These are phyloP conservation scores for Pseudorectes ferrugineus DNA, from an alignment of 2,113 vertebrate species.

Conservation along the genomic window DNA sequence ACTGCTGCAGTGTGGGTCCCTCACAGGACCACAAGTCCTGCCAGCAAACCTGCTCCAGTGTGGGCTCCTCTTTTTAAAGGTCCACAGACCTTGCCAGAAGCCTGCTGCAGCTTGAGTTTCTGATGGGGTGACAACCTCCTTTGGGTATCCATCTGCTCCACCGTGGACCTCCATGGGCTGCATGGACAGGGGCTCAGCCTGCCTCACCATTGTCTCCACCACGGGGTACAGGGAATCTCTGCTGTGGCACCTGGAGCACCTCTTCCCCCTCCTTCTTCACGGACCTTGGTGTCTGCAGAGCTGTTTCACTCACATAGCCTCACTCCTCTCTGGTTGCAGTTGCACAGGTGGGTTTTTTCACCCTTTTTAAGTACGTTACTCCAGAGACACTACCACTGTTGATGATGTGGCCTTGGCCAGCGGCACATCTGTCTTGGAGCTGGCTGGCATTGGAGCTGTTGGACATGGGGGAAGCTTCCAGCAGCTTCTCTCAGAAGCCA, in stretches of 20 bases:
- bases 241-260: neutral
- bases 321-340: neutral
- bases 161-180: neutral
- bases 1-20: neutral
- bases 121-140: too few species aligned
- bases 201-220: neutral
- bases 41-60: neutral
- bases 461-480: neutral
- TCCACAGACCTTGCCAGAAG: neutral
- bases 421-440: neutral
- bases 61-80: neutral
- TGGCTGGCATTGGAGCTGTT: neutral
- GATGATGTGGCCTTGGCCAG: neutral
- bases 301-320: neutral
- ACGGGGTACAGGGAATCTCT: accelerated
- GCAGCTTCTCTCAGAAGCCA: neutral
- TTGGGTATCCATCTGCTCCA: neutral
- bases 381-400: too few species aligned
- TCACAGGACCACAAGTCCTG: neutral
- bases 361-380: neutral
- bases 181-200: neutral
- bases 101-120: neutral
- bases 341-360: neutral
- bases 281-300: neutral
- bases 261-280: neutral